Conservation (phyloP, 2,888 invertebrate species). For the Acheta domesticus region DNA sequence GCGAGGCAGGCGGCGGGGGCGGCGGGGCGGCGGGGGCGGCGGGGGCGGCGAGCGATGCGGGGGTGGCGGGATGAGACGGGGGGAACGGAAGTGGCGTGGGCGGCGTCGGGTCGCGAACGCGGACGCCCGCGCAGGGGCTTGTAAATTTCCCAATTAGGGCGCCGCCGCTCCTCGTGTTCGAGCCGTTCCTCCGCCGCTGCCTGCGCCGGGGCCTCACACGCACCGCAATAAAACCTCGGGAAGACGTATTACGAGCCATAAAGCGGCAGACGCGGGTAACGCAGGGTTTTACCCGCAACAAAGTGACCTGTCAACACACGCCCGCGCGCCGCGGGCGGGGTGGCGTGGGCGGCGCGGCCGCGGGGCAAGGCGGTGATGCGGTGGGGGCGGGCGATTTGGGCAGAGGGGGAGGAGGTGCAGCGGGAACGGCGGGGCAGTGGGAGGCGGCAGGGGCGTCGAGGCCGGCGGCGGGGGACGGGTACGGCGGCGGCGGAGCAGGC, state of each 20-base stretch:
- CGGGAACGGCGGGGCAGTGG: too few relatives aligned
- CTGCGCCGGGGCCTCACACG: neutral
- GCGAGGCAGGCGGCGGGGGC: too few relatives aligned
- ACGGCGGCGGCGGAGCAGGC: too few relatives aligned
- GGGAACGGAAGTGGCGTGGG: neutral
- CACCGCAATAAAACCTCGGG: constrained; percentile 1
- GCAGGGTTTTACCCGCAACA: constrained; percentile 1
- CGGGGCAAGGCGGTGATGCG: too few relatives aligned
- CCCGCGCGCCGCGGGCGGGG: neutral
- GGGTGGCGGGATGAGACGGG: too few relatives aligned
- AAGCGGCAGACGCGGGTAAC: neutral
- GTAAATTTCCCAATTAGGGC: neutral
- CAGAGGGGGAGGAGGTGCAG: too few relatives aligned
- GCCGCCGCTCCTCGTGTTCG: neutral
- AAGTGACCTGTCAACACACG: neutral
- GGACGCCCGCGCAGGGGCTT: neutral
- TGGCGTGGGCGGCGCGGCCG: too few relatives aligned
- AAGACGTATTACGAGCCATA: constrained; percentile 18
- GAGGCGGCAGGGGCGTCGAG: too few relatives aligned
- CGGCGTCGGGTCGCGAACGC: neutral
- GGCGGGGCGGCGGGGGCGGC: neutral
- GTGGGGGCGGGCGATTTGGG: too few relatives aligned
- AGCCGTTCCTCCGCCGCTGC: neutral
- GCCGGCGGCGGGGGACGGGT: too few relatives aligned
- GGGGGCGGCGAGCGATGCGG: too few relatives aligned